A percentile compares a stretch with the other conserved stretches of the same genome.
Evolutionary conservation across 2,888 invertebrate genomes (phyloP).

Genomic region (Acheta domesticus): DNA sequence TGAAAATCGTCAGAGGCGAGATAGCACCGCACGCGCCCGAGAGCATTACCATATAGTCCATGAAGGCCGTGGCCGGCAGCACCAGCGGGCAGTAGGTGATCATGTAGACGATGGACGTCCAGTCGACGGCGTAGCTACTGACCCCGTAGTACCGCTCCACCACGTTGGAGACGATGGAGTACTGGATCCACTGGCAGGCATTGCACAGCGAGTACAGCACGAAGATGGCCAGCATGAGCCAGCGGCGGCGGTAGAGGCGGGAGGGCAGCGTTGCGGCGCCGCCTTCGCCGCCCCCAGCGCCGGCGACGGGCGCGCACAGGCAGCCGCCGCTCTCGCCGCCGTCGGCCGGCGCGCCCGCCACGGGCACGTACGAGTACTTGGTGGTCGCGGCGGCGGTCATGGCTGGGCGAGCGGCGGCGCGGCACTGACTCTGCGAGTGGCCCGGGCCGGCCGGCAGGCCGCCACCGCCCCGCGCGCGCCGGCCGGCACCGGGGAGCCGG

Average conservation of each 20-base stretch:
- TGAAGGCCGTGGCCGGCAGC: constrained; percentile 59
- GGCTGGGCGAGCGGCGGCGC: neutral
- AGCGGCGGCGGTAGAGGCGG: constrained; percentile 44
- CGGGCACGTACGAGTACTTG: neutral
- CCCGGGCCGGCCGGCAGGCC: neutral
- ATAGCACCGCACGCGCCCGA: too few relatives aligned
- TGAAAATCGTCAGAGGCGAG: too few relatives aligned
- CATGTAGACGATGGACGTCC: constrained; percentile 63
- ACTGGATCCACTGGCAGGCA: constrained; percentile 59
- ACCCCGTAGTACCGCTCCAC: constrained; percentile 46
- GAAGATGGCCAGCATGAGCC: constrained; percentile 53
- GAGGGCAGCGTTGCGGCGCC: neutral
- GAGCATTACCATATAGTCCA: constrained; percentile 47
- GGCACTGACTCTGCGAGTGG: neutral
- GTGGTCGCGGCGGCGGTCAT: neutral
- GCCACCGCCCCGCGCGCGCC: too few relatives aligned
- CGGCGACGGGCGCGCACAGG: neutral
- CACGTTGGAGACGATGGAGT: constrained; percentile 53
- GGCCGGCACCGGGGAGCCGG: too few relatives aligned
- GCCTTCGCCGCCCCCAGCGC: neutral
- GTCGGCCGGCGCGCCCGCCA: too few relatives aligned
- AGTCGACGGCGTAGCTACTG: constrained; percentile 50
- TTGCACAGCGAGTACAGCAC: constrained; percentile 53
- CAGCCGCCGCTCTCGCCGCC: neutral
- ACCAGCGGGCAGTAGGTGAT: constrained; percentile 58